Base-by-base conservation (phyloP, 1,140 invertebrate genomes). In the Chironomus tepperi region DNA sequence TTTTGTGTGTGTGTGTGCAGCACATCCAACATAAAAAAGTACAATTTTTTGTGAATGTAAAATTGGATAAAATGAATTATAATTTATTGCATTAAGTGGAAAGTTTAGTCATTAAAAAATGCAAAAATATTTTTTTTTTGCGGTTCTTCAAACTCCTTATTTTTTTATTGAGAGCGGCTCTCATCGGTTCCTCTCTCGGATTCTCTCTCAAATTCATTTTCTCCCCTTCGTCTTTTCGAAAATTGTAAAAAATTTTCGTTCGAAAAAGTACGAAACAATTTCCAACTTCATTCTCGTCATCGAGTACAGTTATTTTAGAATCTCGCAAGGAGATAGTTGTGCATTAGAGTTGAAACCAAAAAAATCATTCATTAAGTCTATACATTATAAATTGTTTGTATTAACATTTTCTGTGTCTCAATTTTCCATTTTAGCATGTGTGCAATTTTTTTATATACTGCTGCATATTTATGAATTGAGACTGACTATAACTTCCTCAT, bases 151-250 rank as follows among this genome's bases (percentile, higher is more conserved):
- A 34, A 34, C 24, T 34, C 24, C 24, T 57, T 57, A 1, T 47
- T 57, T 15, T 12, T 9, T 57, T 57, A 8, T 57, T 5, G 5
- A 34, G 5, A 34, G 1, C 47, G 12, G 12, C 47, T 57, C 47
- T 12, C 12, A 15, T n/a, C 12, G 12, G 12, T 47, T 9, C 15
- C 43, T 47, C 43, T 47, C 43, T 47, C 8, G 15, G 15, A 47
- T 57, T 57, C 47, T 57, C 47, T 57, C 47, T 57, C 47, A 57
- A 0, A 3, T 7, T 47, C 24, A 34, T 34, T 34, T 47, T 15
- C n/a, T 57, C n/a, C 47, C 47, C 47, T 57, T 57, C 47, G 47
- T 12, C 47, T 57, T 57, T 57, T 57, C 47, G 47, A 57, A 57
- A 2, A 34, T 34, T 34, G 24, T 34, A 57, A 15, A 57, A 57